These are phyloP conservation scores for Gambusia affinis DNA, from an alignment of 2,113 vertebrate genomes.

Conservation along the genomic window DNA sequence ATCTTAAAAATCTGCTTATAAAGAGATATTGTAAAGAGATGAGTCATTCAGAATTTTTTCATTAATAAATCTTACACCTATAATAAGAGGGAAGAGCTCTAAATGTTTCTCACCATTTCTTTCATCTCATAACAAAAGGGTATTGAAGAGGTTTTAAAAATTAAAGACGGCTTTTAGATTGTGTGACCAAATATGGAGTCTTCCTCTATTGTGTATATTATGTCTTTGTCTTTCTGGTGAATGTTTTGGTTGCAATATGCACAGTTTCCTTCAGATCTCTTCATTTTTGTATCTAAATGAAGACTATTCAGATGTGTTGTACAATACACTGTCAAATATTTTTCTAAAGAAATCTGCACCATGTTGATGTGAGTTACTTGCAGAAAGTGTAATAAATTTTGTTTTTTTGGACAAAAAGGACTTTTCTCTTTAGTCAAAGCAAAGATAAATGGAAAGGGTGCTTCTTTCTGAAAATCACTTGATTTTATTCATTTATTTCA, in stretches of 20 bases:
- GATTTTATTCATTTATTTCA: too few relatives aligned
- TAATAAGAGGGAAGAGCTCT: not conserved
- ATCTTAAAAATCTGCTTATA: not conserved
- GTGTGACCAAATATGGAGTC: conserved; percentile 35
- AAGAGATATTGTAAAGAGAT: not conserved
- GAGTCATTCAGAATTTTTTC: not conserved
- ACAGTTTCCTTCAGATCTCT: conserved; percentile 30
- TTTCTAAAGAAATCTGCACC: conserved; percentile 1
- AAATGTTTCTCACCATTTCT: not conserved
- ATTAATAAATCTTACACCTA: not conserved
- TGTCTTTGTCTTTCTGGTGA: conserved; percentile 58
- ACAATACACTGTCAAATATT: conserved; percentile 18
- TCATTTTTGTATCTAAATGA: conserved; percentile 28
- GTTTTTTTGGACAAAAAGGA: conserved; percentile 20
- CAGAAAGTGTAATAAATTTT: conserved; percentile 43
- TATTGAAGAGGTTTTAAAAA: conserved; percentile 22
- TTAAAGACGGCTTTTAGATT: conserved; percentile 24
- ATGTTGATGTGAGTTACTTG: conserved; percentile 18
- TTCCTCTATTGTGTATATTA: conserved; percentile 3
- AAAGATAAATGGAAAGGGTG: too few relatives aligned
- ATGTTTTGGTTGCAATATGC: conserved; percentile 24
- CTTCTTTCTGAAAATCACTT: too few relatives aligned
- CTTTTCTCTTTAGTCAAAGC: not conserved
- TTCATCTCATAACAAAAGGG: not conserved
- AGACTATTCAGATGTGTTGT: conserved; percentile 1